Evolutionary conservation across 2,797 vertebrate genomes (phyloP).

Genomic region (Eulemur mongoz): DNA sequence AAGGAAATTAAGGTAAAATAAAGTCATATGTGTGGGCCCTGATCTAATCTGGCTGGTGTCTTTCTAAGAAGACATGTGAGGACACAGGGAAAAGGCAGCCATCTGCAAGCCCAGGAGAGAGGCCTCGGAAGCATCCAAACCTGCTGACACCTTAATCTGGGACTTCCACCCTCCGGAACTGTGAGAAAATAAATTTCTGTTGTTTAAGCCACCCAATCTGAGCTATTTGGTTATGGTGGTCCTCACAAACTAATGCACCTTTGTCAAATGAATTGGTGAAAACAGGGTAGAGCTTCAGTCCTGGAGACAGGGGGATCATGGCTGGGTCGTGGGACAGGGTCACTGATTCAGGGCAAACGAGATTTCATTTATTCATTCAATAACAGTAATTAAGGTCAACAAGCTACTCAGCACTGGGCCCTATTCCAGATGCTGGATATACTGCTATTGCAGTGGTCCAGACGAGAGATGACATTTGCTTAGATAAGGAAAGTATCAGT

Average conservation of each 20-base stretch:
- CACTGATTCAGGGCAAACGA: not conserved
- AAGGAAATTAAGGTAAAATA: not conserved
- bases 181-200: not conserved
- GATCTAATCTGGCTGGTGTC: not conserved
- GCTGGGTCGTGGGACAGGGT: not conserved
- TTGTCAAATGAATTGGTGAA: not conserved
- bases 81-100: not conserved
- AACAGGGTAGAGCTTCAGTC: not conserved
- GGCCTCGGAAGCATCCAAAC: not conserved
- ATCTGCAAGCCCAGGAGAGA: not conserved
- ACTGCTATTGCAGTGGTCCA: not conserved
- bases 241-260: not conserved
- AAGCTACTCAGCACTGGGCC: not conserved
- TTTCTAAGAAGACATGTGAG: not conserved
- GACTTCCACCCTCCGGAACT: not conserved
- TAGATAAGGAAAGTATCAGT: not conserved
- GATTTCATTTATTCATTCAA: slow-evolving; percentile 23
- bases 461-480: not conserved
- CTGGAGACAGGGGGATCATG: not conserved
- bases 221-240: not conserved
- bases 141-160: not conserved
- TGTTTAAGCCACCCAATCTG: not conserved
- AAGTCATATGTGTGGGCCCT: not conserved
- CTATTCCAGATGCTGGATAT: not conserved
- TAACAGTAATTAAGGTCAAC: not conserved